Percentiles rank a stretch among this genome's conserved stretches.
Evolutionary conservation across 2,888 invertebrate species (phyloP).

Genomic region (Strigamia maritima): DNA sequence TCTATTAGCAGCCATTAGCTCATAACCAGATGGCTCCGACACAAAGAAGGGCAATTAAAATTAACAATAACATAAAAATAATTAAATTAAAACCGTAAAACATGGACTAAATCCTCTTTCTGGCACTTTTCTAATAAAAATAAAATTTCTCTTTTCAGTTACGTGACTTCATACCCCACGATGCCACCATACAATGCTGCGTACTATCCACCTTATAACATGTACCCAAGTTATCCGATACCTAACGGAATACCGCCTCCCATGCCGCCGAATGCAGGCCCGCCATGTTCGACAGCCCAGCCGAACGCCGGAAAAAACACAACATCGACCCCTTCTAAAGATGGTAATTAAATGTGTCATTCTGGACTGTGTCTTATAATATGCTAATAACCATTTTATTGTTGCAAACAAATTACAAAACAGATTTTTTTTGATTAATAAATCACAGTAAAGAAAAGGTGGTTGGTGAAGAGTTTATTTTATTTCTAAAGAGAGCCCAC

Average conservation of each 20-base stretch:
- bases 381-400: not conserved
- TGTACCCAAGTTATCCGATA: not conserved
- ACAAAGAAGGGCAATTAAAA: no score
- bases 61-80: no score
- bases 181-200: not conserved
- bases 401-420: not conserved
- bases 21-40: no score
- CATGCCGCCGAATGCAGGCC: not conserved
- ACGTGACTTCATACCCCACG: not conserved
- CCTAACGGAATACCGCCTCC: not conserved
- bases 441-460: constrained; percentile 2
- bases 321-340: not conserved
- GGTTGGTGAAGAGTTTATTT: constrained; percentile 15
- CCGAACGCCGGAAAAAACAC: not conserved
- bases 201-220: not conserved
- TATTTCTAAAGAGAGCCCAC: not conserved
- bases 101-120: no score
- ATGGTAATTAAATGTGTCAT: constrained; percentile 7
- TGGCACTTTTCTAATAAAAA: not conserved
- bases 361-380: not conserved
- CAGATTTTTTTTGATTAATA: constrained; percentile 18
- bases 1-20: no score
- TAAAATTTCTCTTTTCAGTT: not conserved
- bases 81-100: no score
- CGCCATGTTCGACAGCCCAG: not conserved